Base-by-base conservation (phyloP, 2,113 vertebrate genomes). In the Misgurnus mizolepis region DNA sequence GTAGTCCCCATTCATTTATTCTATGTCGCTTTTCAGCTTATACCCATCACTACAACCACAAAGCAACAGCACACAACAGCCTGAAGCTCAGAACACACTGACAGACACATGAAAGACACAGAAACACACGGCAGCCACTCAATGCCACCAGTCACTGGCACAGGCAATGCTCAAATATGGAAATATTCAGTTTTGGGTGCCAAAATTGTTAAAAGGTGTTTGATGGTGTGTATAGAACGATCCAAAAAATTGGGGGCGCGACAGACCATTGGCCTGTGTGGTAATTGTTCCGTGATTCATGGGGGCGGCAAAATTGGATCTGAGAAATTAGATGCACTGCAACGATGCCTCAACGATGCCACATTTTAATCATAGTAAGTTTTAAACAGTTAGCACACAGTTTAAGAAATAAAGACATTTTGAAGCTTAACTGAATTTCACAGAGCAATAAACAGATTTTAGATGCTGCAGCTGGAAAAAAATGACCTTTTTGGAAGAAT, bases 271-370 rank as follows among this genome's bases (percentile, higher is more conserved):
- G 70, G 50, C 10, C 11, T 50, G 50, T 47, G 79, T 53, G 39
- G 22, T 75, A 47, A 67, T 81, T 67, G 55, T 75, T 66, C 56
- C 45, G 49, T 56, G 47, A 64, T 67, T 77, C 58, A 3, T 41
- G 47, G 18, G 39, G 39, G 68, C 9, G 10, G 40, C 18, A 11
- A 53, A 67, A 74, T 58, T 40, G 7, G n/a, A 45, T 49, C 18
- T 53, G 11, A 75, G 70, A 64, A 64, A 53, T 66, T 9, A 79
- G 43, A 73, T 67, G 17, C 4, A 11, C 15, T 50, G 43, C 18
- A 4, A 34, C 56, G 14, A 12, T 1, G 3, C 14, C 9, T 15
- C 4, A 5, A 65, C 27, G 27, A 34, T 34, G 27, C 56, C 45
- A 14, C 10, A 76, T 27, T 39, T 7, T 60, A 80, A 75, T 75